Evolutionary conservation across 2,888 invertebrate species (phyloP).

Genomic region (Teleiodes luculella): DNA sequence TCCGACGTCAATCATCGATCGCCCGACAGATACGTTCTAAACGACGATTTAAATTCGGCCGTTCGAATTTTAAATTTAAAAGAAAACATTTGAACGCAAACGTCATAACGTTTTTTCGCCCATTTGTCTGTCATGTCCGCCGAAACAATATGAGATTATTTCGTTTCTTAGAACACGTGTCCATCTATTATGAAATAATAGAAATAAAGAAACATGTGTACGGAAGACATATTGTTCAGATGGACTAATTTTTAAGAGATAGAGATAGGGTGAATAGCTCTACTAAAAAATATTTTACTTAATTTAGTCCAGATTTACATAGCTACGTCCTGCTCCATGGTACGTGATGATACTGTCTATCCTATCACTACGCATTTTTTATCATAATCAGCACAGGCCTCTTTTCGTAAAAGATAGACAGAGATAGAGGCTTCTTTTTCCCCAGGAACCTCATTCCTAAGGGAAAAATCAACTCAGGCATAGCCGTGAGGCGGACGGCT

Average conservation of each 20-base stretch:
- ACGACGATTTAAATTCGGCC: background rate
- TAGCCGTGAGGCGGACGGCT: background rate
- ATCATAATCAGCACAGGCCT: too few relatives aligned
- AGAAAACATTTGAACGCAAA: conserved; percentile 3
- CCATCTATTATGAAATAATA: background rate
- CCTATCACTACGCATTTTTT: too few relatives aligned
- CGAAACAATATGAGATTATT: conserved; percentile 9
- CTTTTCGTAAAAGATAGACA: too few relatives aligned
- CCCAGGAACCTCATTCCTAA: too few relatives aligned
- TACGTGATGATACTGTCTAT: too few relatives aligned
- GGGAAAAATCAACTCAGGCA: too few relatives aligned
- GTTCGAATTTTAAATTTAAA: conserved; percentile 1
- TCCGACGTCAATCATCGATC: background rate
- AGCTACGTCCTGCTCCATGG: too few relatives aligned
- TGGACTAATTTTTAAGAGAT: background rate
- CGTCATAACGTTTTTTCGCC: conserved; percentile 10
- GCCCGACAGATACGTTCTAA: conserved; percentile 13
- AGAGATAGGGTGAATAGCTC: background rate
- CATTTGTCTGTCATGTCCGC: conserved; percentile 11
- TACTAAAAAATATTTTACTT: background rate
- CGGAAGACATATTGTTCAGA: background rate
- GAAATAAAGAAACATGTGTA: background rate
- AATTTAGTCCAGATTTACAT: too few relatives aligned
- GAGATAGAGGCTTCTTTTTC: too few relatives aligned
- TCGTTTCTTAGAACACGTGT: conserved; percentile 2